Base-by-base conservation (phyloP, 1,140 invertebrate species). In the Drosophila melanica region DNA sequence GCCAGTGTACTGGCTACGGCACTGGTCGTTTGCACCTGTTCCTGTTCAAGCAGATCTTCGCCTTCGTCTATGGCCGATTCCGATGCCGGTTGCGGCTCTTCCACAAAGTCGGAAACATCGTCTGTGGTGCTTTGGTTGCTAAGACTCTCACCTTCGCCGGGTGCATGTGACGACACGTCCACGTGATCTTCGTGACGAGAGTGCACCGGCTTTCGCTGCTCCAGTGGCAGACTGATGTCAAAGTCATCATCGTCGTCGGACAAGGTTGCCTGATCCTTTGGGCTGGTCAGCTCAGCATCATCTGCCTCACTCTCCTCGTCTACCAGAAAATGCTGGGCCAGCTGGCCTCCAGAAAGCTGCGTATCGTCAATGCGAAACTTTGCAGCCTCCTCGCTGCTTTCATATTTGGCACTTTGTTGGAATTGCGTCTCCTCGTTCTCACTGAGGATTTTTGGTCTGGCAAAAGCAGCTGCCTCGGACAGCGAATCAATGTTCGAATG, bases 91-190 rank as follows among this genome's bases (percentile, higher is more conserved):
- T 54, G 51, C 10, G 70, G 79, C 39, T 92, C 90, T 18, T 92
- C 90, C 7, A 42, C 55, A 8, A 92, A 50, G 9, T 92, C 90
- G 0, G 90, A 92, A 0, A 92, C 90, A 86, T 92, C 90, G 63
- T 92, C 80, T 1, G 89, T 81, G 23, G 90, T 92, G 54, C 86
- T 90, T 59, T 92, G 85, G 39, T 90, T 90, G 16, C 76, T 81
- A 6, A 82, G 63, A 53, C 77, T 86, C 4, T 23, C 20, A 23
- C 20, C 20, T 6, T 66, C 62, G 9, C 47, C 65, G 5, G 42
- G 54, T 57, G n/a, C 10, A 16, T 37, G 37, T 3, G 20, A 59
- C 9, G 42, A 53, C 41, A 4, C 59, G 47, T 69, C 64, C 30
- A 47, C 63, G 1, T 58, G 39, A 12, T 78, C 58, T 14, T 84